Conservation (phyloP, 2,797 vertebrate species). For the Florisuga fusca region DNA sequence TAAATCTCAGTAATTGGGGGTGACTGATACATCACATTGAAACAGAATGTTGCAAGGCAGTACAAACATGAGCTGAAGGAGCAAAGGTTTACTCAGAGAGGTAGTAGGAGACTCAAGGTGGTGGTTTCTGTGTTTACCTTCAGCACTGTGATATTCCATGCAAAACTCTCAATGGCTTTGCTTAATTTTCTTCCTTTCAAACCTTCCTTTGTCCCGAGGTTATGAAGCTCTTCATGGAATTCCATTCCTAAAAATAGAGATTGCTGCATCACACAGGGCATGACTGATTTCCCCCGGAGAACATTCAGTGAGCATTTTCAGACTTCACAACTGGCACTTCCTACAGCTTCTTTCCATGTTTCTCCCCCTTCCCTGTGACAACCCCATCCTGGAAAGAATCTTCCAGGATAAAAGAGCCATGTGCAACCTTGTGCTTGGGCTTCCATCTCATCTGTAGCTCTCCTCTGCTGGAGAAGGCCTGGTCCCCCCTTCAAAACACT, state of each 20-base stretch:
- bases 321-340: not conserved
- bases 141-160: slow-evolving; percentile 98
- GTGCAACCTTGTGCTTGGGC: not conserved
- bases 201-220: slow-evolving; percentile 92
- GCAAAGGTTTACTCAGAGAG: not conserved
- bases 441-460: not conserved
- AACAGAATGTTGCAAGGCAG: not conserved
- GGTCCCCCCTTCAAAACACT: not conserved
- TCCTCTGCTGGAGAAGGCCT: not conserved
- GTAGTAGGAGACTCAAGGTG: not conserved
- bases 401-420: not conserved
- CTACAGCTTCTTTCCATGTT: not conserved
- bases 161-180: slow-evolving; percentile 89
- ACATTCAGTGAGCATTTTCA: not conserved
- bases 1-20: not conserved
- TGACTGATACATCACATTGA: not conserved
- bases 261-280: not conserved
- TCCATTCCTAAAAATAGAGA: slow-evolving; percentile 87
- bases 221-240: slow-evolving; percentile 93
- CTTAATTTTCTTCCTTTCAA: slow-evolving; percentile 86
- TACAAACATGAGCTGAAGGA: not conserved
- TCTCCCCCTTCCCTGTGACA: not conserved
- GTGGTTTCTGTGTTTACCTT: slow-evolving; percentile 83
- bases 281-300: not conserved
- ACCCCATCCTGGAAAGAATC: not conserved